These are phyloP conservation scores for Cardinalis cardinalis DNA, from an alignment of 2,113 vertebrate genomes.

Conservation along the genomic window DNA sequence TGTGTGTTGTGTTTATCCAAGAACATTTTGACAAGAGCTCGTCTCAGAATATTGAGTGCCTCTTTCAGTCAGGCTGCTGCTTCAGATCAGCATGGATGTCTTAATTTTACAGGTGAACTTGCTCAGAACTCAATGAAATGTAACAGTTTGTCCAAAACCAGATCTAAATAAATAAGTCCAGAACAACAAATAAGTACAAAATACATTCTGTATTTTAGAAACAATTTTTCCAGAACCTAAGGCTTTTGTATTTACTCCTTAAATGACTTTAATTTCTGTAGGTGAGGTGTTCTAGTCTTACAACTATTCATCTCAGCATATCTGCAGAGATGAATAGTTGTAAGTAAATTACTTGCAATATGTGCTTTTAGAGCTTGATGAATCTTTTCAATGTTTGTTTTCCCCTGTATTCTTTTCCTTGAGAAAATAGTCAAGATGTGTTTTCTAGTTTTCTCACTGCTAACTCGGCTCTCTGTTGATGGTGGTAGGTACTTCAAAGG, in stretches of 20 bases:
- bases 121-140: not conserved
- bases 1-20: not conserved
- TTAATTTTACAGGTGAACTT: not conserved
- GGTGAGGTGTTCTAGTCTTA: not conserved
- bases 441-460: not conserved
- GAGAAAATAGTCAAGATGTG: not conserved
- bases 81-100: not conserved
- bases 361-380: not conserved
- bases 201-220: not conserved
- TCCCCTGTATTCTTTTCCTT: not conserved
- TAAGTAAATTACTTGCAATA: not conserved
- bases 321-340: not conserved
- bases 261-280: not conserved
- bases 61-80: not conserved
- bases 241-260: not conserved
- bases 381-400: not conserved
- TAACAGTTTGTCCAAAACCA: not conserved
- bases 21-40: not conserved
- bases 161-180: not conserved
- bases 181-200: not conserved
- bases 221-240: not conserved
- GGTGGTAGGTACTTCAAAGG: not conserved
- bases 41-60: not conserved
- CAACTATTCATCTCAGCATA: not conserved
- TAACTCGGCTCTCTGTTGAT: not conserved